Evolutionary conservation across 2,888 invertebrate genomes (phyloP).

Genomic region (Harpalus rufipes): DNA sequence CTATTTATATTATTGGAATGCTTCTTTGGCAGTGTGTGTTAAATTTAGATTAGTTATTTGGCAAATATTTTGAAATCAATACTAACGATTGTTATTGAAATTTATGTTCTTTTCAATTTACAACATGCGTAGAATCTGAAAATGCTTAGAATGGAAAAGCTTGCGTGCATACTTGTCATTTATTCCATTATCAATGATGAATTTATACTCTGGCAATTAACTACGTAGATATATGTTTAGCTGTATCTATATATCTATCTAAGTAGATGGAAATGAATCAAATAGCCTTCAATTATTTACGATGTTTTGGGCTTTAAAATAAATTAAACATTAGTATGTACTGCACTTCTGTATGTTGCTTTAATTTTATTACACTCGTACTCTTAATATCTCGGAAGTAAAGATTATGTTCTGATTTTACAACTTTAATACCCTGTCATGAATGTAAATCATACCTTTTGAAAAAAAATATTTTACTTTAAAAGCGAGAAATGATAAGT

Average conservation of each 20-base stretch:
- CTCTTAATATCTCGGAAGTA: not conserved
- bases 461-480: too few relatives aligned
- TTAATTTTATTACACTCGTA: not conserved
- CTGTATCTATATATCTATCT: slow-evolving; percentile 38
- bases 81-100: slow-evolving; percentile 11
- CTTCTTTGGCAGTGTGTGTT: not conserved
- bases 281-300: slow-evolving; percentile 36
- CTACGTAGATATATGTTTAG: slow-evolving; percentile 32
- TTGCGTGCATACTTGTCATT: slow-evolving; percentile 31
- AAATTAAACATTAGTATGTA: not conserved
- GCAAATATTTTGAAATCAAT: slow-evolving; percentile 46
- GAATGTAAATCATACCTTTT: too few relatives aligned
- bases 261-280: slow-evolving; percentile 47
- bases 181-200: slow-evolving; percentile 42
- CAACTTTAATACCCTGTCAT: too few relatives aligned
- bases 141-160: slow-evolving; percentile 13
- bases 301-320: slow-evolving; percentile 6
- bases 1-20: slow-evolving; percentile 55
- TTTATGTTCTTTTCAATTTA: slow-evolving; percentile 32
- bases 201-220: slow-evolving; percentile 36
- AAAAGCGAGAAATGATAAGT: too few relatives aligned
- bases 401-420: not conserved
- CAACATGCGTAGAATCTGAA: not conserved
- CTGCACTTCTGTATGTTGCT: not conserved
- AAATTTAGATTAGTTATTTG: slow-evolving; percentile 20